Evolutionary conservation across 2,888 invertebrate genomes (phyloP), one percentile per base, ranked within the genome.

Genomic region (Scotopteryx bipunctaria): DNA sequence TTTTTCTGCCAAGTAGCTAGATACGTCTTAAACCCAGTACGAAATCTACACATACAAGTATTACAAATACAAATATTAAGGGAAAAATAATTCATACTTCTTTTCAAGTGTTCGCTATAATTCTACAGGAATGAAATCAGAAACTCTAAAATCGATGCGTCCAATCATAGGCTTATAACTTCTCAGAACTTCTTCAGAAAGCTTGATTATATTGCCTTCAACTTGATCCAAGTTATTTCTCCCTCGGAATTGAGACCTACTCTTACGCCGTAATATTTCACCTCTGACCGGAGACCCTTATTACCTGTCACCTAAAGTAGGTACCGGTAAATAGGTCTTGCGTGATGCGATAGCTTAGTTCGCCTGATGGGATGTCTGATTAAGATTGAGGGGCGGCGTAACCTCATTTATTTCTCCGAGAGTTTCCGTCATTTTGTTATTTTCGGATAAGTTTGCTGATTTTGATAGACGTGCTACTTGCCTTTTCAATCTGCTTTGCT

Each of bases 341-440:
- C 65, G 60, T 65, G 65, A 54, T 59, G 42, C 46, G 25, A 55
- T 38, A 57, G 54, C 59, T 60, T 61, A 56, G 53, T 31, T 19
- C 40, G 35, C 23, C 41, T 49, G 49, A 51, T 47, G 38, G 47
- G 45, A 53, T 52, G 55, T 41, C 56, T 56, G 63, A 60, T 61
- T 60, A 55, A 59, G 51, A 63, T 63, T 46, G 50, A 54, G 54
- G 38, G 44, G 27, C 41, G 35, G 44, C 36, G 55, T 57, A 58
- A 60, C 61, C 61, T 57, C 51, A 48, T 65, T 64, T 52, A 32
- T 14, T 33, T 3, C 41, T 37, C 41, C 35, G 5, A 37, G 25
- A n/a, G 9, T 11, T 29, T 17, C 37, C 21, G 35, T 33, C 19
- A 46, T 46, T 42, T 52, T 37, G 41, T 37, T n/a, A 27, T 19